A percentile compares a stretch with the other conserved stretches of the same genome.
These are phyloP conservation scores for Caenorhabditis sinica DNA, from an alignment of 2,888 invertebrate genomes.

Conservation along the genomic window DNA sequence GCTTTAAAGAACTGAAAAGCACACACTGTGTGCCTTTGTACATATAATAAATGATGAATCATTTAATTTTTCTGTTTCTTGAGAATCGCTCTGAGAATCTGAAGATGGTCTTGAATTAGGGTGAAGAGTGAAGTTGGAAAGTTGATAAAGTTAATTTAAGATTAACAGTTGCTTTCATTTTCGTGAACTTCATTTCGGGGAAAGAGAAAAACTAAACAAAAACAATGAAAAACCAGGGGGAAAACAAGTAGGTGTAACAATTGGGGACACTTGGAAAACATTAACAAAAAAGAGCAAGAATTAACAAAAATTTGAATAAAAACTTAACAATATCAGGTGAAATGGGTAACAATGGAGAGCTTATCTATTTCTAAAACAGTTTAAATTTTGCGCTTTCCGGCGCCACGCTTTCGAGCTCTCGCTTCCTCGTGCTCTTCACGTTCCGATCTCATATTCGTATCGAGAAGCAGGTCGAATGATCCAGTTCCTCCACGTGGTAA, in stretches of 20 bases:
- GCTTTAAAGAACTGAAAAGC: slow-evolving; percentile 41
- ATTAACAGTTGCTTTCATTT: neutral
- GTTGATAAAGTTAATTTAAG: slow-evolving; percentile 9
- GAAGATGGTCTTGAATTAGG: slow-evolving; percentile 49
- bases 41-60: slow-evolving; percentile 56
- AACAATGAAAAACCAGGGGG: slow-evolving; percentile 2
- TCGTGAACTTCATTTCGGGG: slow-evolving; percentile 14
- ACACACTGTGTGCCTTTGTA: slow-evolving; percentile 29
- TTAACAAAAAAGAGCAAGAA: slow-evolving; percentile 39
- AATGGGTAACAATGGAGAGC: slow-evolving; percentile 2
- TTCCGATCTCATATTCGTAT: slow-evolving; percentile 58
- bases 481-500: slow-evolving; percentile 82
- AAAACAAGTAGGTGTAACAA: slow-evolving; percentile 15
- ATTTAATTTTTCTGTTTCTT: neutral
- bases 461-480: slow-evolving; percentile 77
- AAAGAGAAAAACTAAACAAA: slow-evolving; percentile 14
- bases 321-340: neutral
- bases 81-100: neutral
- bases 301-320: neutral
- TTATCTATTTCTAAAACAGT: slow-evolving; percentile 1
- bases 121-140: slow-evolving; percentile 5
- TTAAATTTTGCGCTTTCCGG: slow-evolving; percentile 18
- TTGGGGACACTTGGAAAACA: neutral
- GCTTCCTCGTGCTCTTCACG: slow-evolving; percentile 48
- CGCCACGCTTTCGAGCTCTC: slow-evolving; percentile 22